Evolutionary conservation across 2,113 vertebrate species (phyloP), one percentile per base, ranked within the genome.

Genomic region (Notechis scutatus): DNA sequence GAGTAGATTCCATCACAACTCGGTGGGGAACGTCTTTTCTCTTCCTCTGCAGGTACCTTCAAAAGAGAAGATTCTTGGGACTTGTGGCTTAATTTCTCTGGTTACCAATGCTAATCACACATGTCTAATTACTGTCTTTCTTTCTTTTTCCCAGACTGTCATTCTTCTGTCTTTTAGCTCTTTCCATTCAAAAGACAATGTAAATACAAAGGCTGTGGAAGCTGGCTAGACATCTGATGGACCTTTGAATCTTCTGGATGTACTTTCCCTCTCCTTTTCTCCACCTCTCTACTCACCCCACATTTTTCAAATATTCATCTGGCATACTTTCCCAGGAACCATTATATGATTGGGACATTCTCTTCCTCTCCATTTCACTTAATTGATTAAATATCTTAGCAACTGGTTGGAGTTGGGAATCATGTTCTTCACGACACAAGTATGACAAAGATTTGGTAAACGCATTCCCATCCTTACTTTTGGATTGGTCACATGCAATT

Each of bases 31-130:
- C 87, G 93, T 96, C 97, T 98, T 98, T 98, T 98, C 98, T 98
- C 96, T 97, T 96, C 98, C 98, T 97, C 98, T 93, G 96, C 97
- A 98, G 98, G 98, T 98, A 98, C 96, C 97, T 96, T 96, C 94
- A 97, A 97, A 98, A 97, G 94, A 94, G 96, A 97, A 97, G 98
- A 99, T 99, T 99, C 98, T 98, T 98, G 97, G 97, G 97, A 98
- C 96, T 97, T 94, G 97, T 98, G 98, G 98, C 97, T 98, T 98
- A 98, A 98, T 99, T 99, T 98, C 99, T 99, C 98, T 98, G 98
- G 98, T 98, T 98, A 99, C 98, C 98, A 95, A 42, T 97, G 97
- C 97, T 99, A 99, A 99, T 99, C 98, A 97, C 98, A 98, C 97
- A 97, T 95, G 97, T 98, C 96, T 98, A 98, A 98, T 98, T 97